Base-by-base conservation (phyloP, 2,888 invertebrate genomes). In the Nemurella pictetii region DNA sequence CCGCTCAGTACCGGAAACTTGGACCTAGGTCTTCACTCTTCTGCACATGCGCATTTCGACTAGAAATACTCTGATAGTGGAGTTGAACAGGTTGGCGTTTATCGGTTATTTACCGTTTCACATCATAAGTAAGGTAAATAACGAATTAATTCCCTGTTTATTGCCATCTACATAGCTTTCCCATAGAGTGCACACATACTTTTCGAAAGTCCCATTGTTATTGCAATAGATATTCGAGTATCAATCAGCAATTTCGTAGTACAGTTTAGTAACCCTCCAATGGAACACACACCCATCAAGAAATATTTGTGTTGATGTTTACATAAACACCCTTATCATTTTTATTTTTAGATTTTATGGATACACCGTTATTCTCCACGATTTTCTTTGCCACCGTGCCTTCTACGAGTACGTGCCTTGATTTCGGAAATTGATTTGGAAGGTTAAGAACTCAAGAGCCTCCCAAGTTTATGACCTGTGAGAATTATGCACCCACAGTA, bases 11-110 rank as follows among this genome's bases (percentile, higher is more conserved):
- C 78, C 78, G 78, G 78, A 78, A 78, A 78, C 28, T 28, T 75
- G 75, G 28, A 29, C 30, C 29, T 1, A 3, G 20, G 78, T 15
- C 27, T 15, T 20, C 78, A 20, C 26, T 27, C 25, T 55, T 25
- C 25, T 29, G 82, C 86, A 84, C 86, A 85, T 85, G 86, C 85
- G 86, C 85, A 73, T 72, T 72, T 28, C 28, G 77, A 35, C n/a
- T 15, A 55, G 55, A 55, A 12, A 55, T 29, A n/a, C 55, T 55
- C n/a, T 35, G 55, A 25, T 36, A 30, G 28, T 84, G 74, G 74
- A 81, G 81, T 72, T 30, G 85, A 86, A 86, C 86, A 86, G 86
- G 85, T 86, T 86, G 86, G 86, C 84, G 85, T 86, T 82, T 73
- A 84, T 85, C 81, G n/a, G 35, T 36, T 29, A 30, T 80, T 29